Base-by-base conservation (phyloP, 2,113 vertebrate genomes). In the Gopherus evgoodei region DNA sequence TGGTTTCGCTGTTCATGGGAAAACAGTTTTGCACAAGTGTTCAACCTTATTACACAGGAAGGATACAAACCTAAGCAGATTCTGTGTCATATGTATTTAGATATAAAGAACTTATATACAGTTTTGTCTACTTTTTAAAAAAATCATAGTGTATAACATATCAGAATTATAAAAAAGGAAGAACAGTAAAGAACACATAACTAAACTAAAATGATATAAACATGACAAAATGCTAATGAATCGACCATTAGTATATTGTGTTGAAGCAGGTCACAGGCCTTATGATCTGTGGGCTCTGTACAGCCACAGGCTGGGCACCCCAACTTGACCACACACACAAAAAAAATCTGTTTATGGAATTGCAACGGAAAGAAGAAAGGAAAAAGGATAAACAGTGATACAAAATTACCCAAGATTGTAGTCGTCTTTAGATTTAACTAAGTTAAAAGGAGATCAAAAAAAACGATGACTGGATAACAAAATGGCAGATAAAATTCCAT, bases 1-100 rank as follows among this genome's bases (percentile, higher is more conserved):
- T 84, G 69, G 86, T 76, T 87, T 83, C 91, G 83, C 79, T 92
- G 50, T 47, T 88, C 90, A 81, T 90, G 85, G 87, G 93, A 31
- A 22, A 52, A 81, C 57, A 79, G 57, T 90, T 31, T 95, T 81
- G 31, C 52, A n/a, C 52, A 38, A 6, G 27, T 31, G 11, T 11
- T 29, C 22, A 57, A 57, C 24, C 56, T 57, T 57, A 57, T 25
- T 57, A 57, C 24, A 57, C 56, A 25, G 24, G 57, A 59, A 16
- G 11, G 59, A 29, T 29, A 62, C 59, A 29, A 62, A 31, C 12
- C 13, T 35, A 62, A 62, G 11, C 57, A 62, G 29, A 62, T 62
- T 62, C 59, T 62, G 59, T 62, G 29, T 31, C 59, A 35, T 31
- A 31, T 62, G 59, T 31, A 62, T 35, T 29, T 62, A 62, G 29